Evolutionary conservation across 2,888 invertebrate genomes (phyloP), one percentile per base, ranked within the genome.

Genomic region (Masnerella sp.): DNA sequence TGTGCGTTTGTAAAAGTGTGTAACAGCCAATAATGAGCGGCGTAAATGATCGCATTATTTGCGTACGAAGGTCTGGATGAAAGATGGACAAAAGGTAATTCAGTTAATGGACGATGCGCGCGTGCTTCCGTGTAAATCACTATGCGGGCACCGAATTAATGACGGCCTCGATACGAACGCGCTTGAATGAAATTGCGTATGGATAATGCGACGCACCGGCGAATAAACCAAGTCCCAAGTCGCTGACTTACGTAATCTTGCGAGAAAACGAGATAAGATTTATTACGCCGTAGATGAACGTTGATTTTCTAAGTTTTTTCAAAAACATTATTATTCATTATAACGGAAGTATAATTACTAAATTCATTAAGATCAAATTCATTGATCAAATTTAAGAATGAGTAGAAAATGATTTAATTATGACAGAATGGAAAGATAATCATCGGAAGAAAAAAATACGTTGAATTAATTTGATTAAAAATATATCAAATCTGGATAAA

Each of bases 201-300:
- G 30, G n/a, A 30, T 30, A 8, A 9, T 30, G 30, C 30, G 9
- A 2, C 7, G 30, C n/a, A n/a, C n/a, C n/a, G n/a, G n/a, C n/a
- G n/a, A n/a, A n/a, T n/a, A n/a, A n/a, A n/a, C n/a, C n/a, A n/a
- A n/a, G n/a, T n/a, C n/a, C n/a, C n/a, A n/a, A n/a, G n/a, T n/a
- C n/a, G n/a, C n/a, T n/a, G n/a, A n/a, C n/a, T 49, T 49, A 49
- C n/a, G 32, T 49, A 49, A 49, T 11, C 17, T 14, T n/a, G 7
- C n/a, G n/a, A 11, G 2, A 32, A 30, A 30, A 8, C 2, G 32
- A 49, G 32, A 49, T 32, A 49, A 12, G 30, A 49, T 49, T 30
- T 49, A 49, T 18, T 49, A 17, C 49, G 49, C n/a, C 49, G 49
- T 18, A 49, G 9, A 11, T 11, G 22, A 2, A 11, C 3, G 1